Evolutionary conservation across 2,113 vertebrate species (phyloP), one percentile per base, ranked within the genome.

Genomic region (Crotalus helleri): DNA sequence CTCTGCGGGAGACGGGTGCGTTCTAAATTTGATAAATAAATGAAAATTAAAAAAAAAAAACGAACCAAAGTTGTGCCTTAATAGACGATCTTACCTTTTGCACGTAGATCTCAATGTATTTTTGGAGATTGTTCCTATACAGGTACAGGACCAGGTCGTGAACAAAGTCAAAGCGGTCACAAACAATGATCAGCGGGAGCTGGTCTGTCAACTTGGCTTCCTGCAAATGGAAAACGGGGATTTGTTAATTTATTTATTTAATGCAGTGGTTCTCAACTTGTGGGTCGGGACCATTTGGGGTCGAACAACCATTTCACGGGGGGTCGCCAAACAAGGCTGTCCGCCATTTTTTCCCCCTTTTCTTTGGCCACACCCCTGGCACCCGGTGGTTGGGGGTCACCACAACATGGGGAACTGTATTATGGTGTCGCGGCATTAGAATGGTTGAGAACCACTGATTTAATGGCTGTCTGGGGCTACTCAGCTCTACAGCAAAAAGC

Each of bases 201-300:
- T 99, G 99, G 97, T 99, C 99, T 33, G 99, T 99, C 95, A 99
- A 98, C 96, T 99, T 99, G 10, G 99, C 99, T 98, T 99, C 99
- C 99, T 99, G 97, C 24, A 91, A 90, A 92, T 46, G 85, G 81
- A 93, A 81, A 59, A 21, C 19, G 44, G 29, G 1, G 57, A 2
- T 29, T 5, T 3, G 29, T 13, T 44, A 1, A 21, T 51, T 92
- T 13, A 21, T 44, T 87, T 0, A 23, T 87, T 58, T 17, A 13
- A 23, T 46, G 13, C 39, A 39, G 39, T 39, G 39, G 39, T 39
- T 39, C 39, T 39, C 39, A 39, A 39, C 39, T 2, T 39, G 39
- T 39, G 39, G 39, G 39, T 39, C 39, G 39, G 39, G 39, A 39
- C 39, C 39, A 39, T 39, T 39, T 39, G 39, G 39, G 39, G 39